Evolutionary conservation across 2,113 vertebrate species (phyloP).

Genomic region (Siphamia tubifer): DNA sequence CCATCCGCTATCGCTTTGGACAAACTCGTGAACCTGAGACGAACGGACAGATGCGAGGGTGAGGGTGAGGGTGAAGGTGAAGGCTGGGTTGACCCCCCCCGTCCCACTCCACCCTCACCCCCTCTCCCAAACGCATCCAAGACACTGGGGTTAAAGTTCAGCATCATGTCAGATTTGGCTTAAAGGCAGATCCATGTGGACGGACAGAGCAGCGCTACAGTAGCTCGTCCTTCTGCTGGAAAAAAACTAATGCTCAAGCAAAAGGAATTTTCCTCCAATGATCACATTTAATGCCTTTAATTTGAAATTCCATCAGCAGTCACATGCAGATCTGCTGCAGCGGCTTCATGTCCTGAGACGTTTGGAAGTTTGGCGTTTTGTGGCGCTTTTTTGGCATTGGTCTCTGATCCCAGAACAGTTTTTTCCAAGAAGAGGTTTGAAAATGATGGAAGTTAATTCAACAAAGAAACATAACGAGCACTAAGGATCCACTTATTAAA

Average conservation of each 20-base stretch:
- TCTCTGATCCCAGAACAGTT: background rate
- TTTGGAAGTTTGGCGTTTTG: background rate
- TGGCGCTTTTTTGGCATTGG: background rate
- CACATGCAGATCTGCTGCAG: slow-evolving; percentile 29
- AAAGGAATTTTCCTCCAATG: slow-evolving; percentile 20
- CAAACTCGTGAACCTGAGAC: slow-evolving; percentile 62
- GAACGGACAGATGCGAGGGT: slow-evolving; percentile 32
- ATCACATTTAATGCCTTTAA: slow-evolving; percentile 1
- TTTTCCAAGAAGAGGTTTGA: background rate
- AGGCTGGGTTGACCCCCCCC: background rate
- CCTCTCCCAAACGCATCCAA: slow-evolving; percentile 42
- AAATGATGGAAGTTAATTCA: background rate
- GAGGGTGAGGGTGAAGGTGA: background rate
- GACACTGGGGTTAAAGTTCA: slow-evolving; percentile 54
- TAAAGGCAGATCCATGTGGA: slow-evolving; percentile 1
- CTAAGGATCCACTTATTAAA: background rate
- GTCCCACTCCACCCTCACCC: too few relatives aligned
- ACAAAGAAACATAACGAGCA: background rate
- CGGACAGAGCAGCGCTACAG: background rate
- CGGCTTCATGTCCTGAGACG: slow-evolving; percentile 36
- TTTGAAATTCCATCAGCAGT: slow-evolving; percentile 6
- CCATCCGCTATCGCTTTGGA: slow-evolving; percentile 14
- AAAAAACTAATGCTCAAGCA: slow-evolving; percentile 11
- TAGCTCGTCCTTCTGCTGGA: too few relatives aligned
- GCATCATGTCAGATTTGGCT: slow-evolving; percentile 19